Percentiles rank a stretch among this genome's conserved stretches.
Conservation (phyloP, 2,797 vertebrate genomes). For the Acanthurus tractus region DNA sequence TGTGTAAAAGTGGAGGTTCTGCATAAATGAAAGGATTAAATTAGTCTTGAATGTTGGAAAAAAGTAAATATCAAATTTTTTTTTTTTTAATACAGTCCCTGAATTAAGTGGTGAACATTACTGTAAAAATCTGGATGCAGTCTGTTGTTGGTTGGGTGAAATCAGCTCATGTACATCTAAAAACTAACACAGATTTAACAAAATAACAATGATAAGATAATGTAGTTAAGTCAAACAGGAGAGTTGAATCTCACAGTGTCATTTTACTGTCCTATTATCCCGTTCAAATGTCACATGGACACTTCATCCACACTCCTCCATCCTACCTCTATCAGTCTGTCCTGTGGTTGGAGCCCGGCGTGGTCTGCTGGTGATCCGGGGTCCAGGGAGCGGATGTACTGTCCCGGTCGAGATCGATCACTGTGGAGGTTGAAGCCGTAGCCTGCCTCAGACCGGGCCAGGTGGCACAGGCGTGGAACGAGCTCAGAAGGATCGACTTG, state of each 20-base stretch:
- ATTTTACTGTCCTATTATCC: not conserved
- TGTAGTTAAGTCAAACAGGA: not conserved
- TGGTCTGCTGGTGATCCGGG: constrained; percentile 89
- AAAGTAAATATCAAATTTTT: too few relatives aligned
- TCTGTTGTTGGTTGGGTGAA: too few relatives aligned
- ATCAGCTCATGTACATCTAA: not conserved
- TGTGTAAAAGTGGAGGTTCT: not conserved
- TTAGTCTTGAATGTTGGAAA: not conserved
- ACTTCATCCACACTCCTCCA: not conserved
- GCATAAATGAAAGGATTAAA: not conserved
- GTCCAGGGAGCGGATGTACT: constrained; percentile 96
- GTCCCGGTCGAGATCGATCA: constrained; percentile 93
- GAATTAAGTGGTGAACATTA: too few relatives aligned
- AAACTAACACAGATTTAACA: not conserved
- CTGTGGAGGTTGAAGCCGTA: constrained; percentile 99
- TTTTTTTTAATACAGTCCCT: not conserved
- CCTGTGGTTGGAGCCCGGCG: constrained; percentile 92
- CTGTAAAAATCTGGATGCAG: too few relatives aligned
- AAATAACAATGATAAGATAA: not conserved
- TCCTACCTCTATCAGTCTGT: constrained; percentile 94
- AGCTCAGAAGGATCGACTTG: constrained; percentile 82
- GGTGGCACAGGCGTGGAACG: constrained; percentile 92
- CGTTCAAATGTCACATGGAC: not conserved
- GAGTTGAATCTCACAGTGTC: too few relatives aligned
- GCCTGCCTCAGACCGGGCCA: constrained; percentile 89